Base-by-base conservation (phyloP, 2,113 vertebrate genomes). In the Australoheros scitulus region DNA sequence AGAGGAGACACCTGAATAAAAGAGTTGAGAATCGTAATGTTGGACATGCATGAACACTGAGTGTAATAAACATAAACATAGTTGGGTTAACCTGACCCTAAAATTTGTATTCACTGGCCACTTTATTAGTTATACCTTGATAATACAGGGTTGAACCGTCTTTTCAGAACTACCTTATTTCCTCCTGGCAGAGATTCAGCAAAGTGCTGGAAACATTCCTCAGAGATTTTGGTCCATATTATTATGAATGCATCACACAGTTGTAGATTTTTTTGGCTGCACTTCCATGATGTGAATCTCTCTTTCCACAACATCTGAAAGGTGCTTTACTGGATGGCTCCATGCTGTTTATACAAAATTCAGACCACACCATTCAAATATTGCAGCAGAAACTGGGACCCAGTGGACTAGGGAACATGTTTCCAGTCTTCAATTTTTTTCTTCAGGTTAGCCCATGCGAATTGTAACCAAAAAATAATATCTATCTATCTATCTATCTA, bases 361-460 rank as follows among this genome's bases (percentile, higher is more conserved):
- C 52, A 18, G 50, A 52, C 65, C 17, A 43, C 11, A 52, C 26
- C 3, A 2, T 52, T 32, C 22, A 32, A 52, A 72, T 52, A 52
- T 43, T n/a, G 43, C 43, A 6, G 43, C 26, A 72, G 11, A 72
- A 32, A 50, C 32, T 20, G 32, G 17, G 43, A n/a, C 11, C 1
- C 65, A n/a, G 52, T 1, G 1, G 43, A 32, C 65, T 14, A 8
- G 0, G 65, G 0, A 32, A 7, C 65, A 70, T 7, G 24, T 50
- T 70, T 29, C 6, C 65, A 70, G 43, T 52, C 26, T 72, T 72
- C 43, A 29, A 29, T 72, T 6, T 52, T 52, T 52, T 13, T 2
- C 17, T 13, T 2, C 18, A 29, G 65, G 11, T 1, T 3, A 72
- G 24, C 43, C 24, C 17, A 7, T 72, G 26, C n/a, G n/a, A n/a